Evolutionary conservation across 1,140 invertebrate species (phyloP), one percentile per base, ranked within the genome.

Genomic region (Bombus turneri): DNA sequence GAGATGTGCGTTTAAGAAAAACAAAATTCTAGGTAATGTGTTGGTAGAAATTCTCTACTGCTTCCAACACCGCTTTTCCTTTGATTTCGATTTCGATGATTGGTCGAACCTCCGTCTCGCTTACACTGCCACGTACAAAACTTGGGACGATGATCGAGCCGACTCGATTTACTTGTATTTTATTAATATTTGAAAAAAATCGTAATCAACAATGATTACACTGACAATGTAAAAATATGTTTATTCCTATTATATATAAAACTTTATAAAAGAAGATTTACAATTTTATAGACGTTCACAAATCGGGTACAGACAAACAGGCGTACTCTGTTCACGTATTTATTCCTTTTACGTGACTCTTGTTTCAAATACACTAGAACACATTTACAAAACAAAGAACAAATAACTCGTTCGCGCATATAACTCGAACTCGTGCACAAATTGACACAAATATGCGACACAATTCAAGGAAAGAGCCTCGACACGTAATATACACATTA

Each of bases 361-460:
- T 25, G 1, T 39, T 77, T 34, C 12, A 34, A 76, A 66, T 66
- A 66, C 10, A 3, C 15, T 57, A 31, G 9, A 66, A 31, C 62
- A 43, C 37, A n/a, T 2, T 34, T 25, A 37, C 15, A 28, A 10
- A 41, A 57, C 12, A 25, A 3, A 34, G 13, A 13, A 37, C 10
- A 47, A 62, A 43, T 25, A 53, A 28, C n/a, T 41, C 22, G 39
- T 34, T 34, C 25, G 15, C 73, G 62, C 41, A 68, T 34, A 1
- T 22, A n/a, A 18, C 15, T 39, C 3, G 31, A 68, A 22, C 37
- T 69, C 37, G n/a, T 57, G 37, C 28, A 78, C 43, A 57, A 77
- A 69, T 57, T 47, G 43, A 78, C 37, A 77, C 43, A 66, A 78
- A 76, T 74, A 77, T 76, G 73, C 43, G 64, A 76, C 62, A 83